Conservation (phyloP, 2,797 vertebrate genomes). For the Characodon lateralis region DNA sequence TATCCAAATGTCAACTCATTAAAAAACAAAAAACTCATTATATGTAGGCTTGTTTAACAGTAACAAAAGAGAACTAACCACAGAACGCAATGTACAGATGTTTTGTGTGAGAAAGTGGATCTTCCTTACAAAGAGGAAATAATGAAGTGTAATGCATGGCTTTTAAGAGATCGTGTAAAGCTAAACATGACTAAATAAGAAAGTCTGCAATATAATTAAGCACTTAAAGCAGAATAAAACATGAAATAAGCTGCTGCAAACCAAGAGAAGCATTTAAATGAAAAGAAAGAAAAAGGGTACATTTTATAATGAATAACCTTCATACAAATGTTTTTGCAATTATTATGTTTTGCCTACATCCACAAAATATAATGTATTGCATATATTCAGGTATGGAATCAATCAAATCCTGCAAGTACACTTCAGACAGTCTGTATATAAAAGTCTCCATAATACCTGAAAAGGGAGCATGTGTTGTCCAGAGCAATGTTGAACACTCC, state of each 20-base stretch:
- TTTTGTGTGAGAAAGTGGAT: not conserved
- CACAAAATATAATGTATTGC: not conserved
- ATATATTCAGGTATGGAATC: not conserved
- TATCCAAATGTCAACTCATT: too few species aligned
- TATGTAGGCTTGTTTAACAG: too few species aligned
- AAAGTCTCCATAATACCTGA: slow-evolving; percentile 82
- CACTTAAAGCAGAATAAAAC: not conserved
- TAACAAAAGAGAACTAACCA: too few species aligned
- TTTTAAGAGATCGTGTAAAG: not conserved
- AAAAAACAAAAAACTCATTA: too few species aligned
- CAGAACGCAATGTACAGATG: too few species aligned
- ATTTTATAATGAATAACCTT: not conserved
- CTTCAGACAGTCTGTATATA: not conserved
- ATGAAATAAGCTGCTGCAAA: not conserved
- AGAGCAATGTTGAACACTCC: slow-evolving; percentile 94
- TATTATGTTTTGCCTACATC: too few species aligned
- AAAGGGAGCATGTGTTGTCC: slow-evolving; percentile 95
- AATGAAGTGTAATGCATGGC: not conserved
- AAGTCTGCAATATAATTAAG: not conserved
- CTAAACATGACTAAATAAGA: not conserved
- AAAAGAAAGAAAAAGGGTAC: not conserved
- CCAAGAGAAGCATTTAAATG: not conserved
- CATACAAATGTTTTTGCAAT: not conserved
- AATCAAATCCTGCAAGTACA: not conserved
- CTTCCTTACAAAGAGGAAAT: not conserved